Evolutionary conservation across 2,888 invertebrate genomes (phyloP).

Genomic region (Caenorhabditis sinica): DNA sequence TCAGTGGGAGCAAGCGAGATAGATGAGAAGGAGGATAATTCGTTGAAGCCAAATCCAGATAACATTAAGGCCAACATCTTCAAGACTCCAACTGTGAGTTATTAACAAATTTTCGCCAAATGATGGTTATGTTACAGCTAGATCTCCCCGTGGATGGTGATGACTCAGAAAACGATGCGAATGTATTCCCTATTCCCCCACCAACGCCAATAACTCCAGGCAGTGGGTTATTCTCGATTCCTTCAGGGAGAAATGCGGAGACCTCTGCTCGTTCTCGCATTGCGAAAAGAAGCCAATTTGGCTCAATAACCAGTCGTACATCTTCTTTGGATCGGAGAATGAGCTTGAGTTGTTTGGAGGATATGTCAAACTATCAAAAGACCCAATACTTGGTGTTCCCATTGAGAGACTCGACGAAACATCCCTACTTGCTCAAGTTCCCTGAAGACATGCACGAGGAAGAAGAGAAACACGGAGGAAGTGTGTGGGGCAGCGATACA

Average conservation of each 20-base stretch:
- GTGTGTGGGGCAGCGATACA: slow-evolving; percentile 79
- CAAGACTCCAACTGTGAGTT: slow-evolving; percentile 46
- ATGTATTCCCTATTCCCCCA: slow-evolving; percentile 39
- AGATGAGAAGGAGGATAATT: slow-evolving; percentile 28
- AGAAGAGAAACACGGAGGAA: slow-evolving; percentile 65
- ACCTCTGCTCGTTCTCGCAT: slow-evolving; percentile 31
- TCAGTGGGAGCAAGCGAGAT: slow-evolving; percentile 36
- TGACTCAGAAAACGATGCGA: slow-evolving; percentile 52
- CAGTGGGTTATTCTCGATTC: slow-evolving; percentile 37
- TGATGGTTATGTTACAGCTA: slow-evolving; percentile 20
- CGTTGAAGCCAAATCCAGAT: neutral
- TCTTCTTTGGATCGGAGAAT: slow-evolving; percentile 68
- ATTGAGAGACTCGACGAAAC: slow-evolving; percentile 70
- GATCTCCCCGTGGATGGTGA: slow-evolving; percentile 41
- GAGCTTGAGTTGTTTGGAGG: slow-evolving; percentile 75
- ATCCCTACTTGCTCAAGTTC: slow-evolving; percentile 75
- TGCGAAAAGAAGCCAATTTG: slow-evolving; percentile 6
- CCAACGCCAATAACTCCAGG: slow-evolving; percentile 50
- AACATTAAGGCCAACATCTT: neutral
- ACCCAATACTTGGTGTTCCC: slow-evolving; percentile 80
- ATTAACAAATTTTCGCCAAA: neutral
- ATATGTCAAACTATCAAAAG: slow-evolving; percentile 70
- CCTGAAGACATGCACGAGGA: slow-evolving; percentile 76
- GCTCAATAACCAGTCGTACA: slow-evolving; percentile 56
- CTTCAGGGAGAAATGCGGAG: slow-evolving; percentile 7